phyloP scores from a whole-genome alignment of 2,113 vertebrate genomes.

The Corydoras maculifer region DNA sequence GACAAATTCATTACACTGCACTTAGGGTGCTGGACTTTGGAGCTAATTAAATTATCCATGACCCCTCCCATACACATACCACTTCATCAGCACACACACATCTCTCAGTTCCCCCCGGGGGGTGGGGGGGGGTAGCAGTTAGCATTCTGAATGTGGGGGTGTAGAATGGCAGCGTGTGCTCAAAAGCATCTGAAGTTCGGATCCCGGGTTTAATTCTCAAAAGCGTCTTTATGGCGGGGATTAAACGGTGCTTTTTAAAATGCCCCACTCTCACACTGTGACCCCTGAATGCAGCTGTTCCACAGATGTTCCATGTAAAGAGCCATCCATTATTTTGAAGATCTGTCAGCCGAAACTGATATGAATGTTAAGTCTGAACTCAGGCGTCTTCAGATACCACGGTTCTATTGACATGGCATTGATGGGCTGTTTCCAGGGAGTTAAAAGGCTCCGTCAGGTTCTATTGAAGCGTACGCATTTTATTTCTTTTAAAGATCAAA shows the following conservation, averaged over 20 bases:
- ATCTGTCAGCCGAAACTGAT: not conserved
- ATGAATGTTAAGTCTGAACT: no score
- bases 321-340: slow-evolving; percentile 28
- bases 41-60: slow-evolving; percentile 64
- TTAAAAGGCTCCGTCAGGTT: no score
- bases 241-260: slow-evolving; percentile 49
- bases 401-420: no score
- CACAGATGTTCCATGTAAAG: slow-evolving; percentile 49
- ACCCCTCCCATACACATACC: slow-evolving; percentile 11
- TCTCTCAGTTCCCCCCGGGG: slow-evolving; percentile 43
- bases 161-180: slow-evolving; percentile 28
- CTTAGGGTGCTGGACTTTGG: slow-evolving; percentile 49
- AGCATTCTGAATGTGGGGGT: slow-evolving; percentile 56
- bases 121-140: slow-evolving; percentile 50
- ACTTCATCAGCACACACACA: slow-evolving; percentile 1
- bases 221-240: slow-evolving; percentile 42
- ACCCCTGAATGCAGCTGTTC: slow-evolving; percentile 54
- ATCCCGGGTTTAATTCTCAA: slow-evolving; percentile 42
- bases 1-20: slow-evolving; percentile 27
- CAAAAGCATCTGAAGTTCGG: slow-evolving; percentile 12
- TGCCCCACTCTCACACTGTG: slow-evolving; percentile 46
- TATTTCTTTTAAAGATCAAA: no score
- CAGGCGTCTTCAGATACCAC: no score
- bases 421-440: no score
- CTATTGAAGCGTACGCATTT: no score